Evolutionary conservation across 2,888 invertebrate genomes (phyloP), one percentile per base, ranked within the genome.

Genomic region (Parnassius orleans): DNA sequence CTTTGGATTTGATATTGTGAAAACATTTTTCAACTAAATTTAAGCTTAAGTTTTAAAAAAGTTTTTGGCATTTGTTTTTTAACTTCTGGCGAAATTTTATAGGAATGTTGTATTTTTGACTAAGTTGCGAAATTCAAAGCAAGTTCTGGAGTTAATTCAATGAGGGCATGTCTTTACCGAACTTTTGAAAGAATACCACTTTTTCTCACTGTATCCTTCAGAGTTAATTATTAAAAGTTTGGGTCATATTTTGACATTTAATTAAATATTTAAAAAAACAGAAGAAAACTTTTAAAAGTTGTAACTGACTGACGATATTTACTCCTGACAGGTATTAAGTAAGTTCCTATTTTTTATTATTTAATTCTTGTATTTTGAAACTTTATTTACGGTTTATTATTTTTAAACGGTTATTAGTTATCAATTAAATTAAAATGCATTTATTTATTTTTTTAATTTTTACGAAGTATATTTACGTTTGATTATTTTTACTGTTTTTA

Each of bases 141-240:
- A 57, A 63, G 62, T 63, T 63, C 43, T 33, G 15, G 56, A 48
- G 56, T 60, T 63, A 59, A 63, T 63, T 60, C 48, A 56, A 63
- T 63, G 56, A 51, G 47, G 53, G 52, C 52, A 24, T 60, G 48
- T 60, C 60, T 55, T 60, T 47, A 56, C 33, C n/a, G 2, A 60
- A 60, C 19, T 63, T 59, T 57, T 50, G 48, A 54, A 47, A 57
- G 63, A 19, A 42, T 50, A 55, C 51, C 48, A 59, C 55, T 59
- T 61, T 58, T 59, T 52, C 43, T n/a, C 24, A 24, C 24, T 61
- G 51, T 58, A 56, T 58, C 43, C 47, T 44, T 58, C 50, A 33
- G 19, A 55, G 41, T 58, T 51, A 42, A 57, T 64, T 64, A 58
- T 59, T 5, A 54, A 62, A 62, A 44, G 10, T n/a, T 42, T 24